Conservation (phyloP, 2,113 vertebrate species). For the Gopherus flavomarginatus region DNA sequence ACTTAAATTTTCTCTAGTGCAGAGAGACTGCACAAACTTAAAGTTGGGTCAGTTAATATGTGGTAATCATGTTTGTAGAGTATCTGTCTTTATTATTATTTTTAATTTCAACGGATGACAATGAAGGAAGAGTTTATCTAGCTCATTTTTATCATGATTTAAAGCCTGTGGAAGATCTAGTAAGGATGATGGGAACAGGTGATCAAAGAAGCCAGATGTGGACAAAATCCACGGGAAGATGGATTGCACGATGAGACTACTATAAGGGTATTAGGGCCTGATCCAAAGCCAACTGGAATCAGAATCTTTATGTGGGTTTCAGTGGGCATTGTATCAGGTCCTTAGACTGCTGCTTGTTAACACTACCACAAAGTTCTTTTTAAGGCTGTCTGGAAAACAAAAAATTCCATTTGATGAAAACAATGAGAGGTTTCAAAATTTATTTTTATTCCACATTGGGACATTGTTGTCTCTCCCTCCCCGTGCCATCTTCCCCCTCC, state of each 20-base stretch:
- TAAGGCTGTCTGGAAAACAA: too few relatives aligned
- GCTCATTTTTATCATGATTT: background rate
- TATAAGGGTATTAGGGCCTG: background rate
- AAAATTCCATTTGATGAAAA: too few relatives aligned
- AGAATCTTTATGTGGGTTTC: background rate
- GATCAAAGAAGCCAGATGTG: background rate
- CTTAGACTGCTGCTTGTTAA: background rate
- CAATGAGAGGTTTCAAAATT: too few relatives aligned
- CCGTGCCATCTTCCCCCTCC: too few relatives aligned
- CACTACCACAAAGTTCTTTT: background rate
- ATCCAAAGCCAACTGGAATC: accelerated
- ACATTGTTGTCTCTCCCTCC: too few relatives aligned
- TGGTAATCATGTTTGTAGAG: background rate
- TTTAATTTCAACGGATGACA: background rate
- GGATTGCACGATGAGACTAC: background rate
- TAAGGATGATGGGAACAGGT: background rate
- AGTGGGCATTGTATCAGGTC: background rate
- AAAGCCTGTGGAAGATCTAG: background rate
- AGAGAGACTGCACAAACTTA: background rate
- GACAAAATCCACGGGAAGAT: background rate
- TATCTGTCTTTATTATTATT: background rate
- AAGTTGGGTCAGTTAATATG: background rate
- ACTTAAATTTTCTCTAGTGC: background rate
- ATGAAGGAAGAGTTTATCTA: background rate
- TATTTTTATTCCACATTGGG: too few relatives aligned